Base-by-base conservation (phyloP, 2,888 invertebrate species). In the Lasioglossum leucozonium region DNA sequence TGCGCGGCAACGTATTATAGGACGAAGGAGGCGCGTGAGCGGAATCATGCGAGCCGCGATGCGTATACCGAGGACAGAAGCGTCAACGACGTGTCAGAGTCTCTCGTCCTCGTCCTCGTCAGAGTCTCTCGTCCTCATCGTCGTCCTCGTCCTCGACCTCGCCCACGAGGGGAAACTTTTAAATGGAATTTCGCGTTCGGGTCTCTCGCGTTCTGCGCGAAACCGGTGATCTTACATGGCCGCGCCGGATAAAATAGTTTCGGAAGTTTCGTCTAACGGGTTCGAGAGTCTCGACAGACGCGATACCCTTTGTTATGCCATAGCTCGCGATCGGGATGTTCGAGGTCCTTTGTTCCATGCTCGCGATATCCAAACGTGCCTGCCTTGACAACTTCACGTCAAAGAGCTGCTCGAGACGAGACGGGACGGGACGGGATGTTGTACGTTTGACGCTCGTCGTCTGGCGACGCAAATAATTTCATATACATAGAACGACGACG, bases 141-240 rank as follows among this genome's bases (percentile, higher is more conserved):
- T 44, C 42, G 42, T 42, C 42, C 42, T 42, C 11, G 44, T 16
- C 44, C 44, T 44, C 55, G 55, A 16, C 65, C 30, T 26, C 58
- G 58, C 37, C 3, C 30, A 1, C 71, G 30, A 18, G 34, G 13
- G 26, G 37, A 84, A 86, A 86, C 44, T 86, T 84, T 81, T 77
- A 79, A 84, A 86, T 84, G 84, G 65, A 81, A 86, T 86, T 86
- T 86, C 81, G 76, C 73, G 86, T 78, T 76, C 42, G 62, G 37
- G 67, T 34, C 72, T 74, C 84, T 51, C 51, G 65, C 76, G 74
- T 30, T 40, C 34, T 34, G 58, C 34, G 34, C 79, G 78, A 37
- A 11, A 16, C n/a, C 3, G 51, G 6, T 34, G 84, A 77, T 85
- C 79, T 72, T 47, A n/a, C 69, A 44, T 40, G 65, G 80, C 37